Percentiles rank a stretch among this genome's conserved stretches.
phyloP scores from a whole-genome alignment of 1,140 invertebrate species.

The Pachyrhynchus sulphureomaculatus region DNA sequence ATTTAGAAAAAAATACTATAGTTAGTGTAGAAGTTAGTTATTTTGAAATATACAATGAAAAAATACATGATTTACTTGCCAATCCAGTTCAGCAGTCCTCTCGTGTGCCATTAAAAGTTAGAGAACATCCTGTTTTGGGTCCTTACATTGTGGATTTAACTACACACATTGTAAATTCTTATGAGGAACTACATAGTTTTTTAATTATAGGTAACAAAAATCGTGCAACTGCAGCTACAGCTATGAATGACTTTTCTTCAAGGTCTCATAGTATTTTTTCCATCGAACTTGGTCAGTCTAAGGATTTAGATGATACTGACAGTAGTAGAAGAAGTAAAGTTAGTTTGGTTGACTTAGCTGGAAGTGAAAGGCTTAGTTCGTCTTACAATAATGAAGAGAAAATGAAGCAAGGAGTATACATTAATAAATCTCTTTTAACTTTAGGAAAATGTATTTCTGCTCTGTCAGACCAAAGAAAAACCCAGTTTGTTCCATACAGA shows the following conservation, averaged over 20 bases:
- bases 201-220: conserved; percentile 81
- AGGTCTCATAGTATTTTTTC: conserved; percentile 75
- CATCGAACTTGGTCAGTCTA: conserved; percentile 58
- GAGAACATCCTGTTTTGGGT: conserved; percentile 73
- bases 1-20: conserved; percentile 47
- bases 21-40: conserved; percentile 76
- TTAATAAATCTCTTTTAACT: conserved; percentile 77
- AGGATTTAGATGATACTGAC: conserved; percentile 39
- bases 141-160: conserved; percentile 74
- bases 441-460: conserved; percentile 80
- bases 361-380: conserved; percentile 74
- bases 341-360: conserved; percentile 84
- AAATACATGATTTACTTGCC: conserved; percentile 76
- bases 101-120: conserved; percentile 64
- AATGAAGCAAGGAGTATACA: conserved; percentile 76
- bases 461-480: conserved; percentile 46
- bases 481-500: conserved; percentile 94
- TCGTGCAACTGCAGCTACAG: conserved; percentile 71
- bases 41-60: conserved; percentile 86
- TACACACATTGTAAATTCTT: conserved; percentile 63
- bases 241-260: conserved; percentile 78
- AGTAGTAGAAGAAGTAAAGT: conserved; percentile 65
- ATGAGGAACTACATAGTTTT: conserved; percentile 67
- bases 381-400: conserved; percentile 67
- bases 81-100: conserved; percentile 47